Evolutionary conservation across 2,888 invertebrate genomes (phyloP), one percentile per base, ranked within the genome.

Genomic region (Lysandra coridon): DNA sequence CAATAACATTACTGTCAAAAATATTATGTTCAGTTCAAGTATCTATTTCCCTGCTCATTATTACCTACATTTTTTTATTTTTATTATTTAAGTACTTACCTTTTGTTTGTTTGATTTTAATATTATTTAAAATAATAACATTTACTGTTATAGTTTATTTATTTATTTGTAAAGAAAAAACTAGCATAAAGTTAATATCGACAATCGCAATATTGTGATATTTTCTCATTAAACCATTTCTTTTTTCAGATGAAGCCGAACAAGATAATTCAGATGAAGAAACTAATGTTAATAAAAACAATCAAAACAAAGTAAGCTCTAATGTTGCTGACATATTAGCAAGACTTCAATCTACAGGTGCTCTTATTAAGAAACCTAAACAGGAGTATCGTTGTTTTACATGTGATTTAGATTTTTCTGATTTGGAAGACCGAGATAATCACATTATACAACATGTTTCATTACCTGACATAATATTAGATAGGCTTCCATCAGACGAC

Each of bases 391-490:
- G 87, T 83, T 96, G 96, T 84, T 88, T 88, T 83, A 95, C 95
- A 60, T 96, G 96, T 84, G 89, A 94, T 83, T 87, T 93, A 80
- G 92, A 94, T 80, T 96, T 94, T 85, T 87, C 86, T 14, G 86
- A 89, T 82, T 93, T 92, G 89, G 88, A 89, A 73, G 92, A 91
- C 23, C 85, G 95, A 81, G 91, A 95, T 83, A 89, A 90, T 17
- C 96, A 96, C 86, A 88, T 96, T 14, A 89, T 95, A 57, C 91
- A 92, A 79, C 96, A 96, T 91, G 95, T 96, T 74, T 95, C 94
- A 7, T 91, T 95, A 84, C 96, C 96, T 74, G 88, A 87, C 1
- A 89, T 96, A 80, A 87, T 92, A 73, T 83, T 96, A 82, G 90
- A 92, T 84, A 93, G 91, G 85, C 91, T 95, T 87, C 94, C 94